Percentiles rank a stretch among this genome's conserved stretches.
phyloP scores from a whole-genome alignment of 2,888 invertebrate species.

The Tetheella fluctuosa region DNA sequence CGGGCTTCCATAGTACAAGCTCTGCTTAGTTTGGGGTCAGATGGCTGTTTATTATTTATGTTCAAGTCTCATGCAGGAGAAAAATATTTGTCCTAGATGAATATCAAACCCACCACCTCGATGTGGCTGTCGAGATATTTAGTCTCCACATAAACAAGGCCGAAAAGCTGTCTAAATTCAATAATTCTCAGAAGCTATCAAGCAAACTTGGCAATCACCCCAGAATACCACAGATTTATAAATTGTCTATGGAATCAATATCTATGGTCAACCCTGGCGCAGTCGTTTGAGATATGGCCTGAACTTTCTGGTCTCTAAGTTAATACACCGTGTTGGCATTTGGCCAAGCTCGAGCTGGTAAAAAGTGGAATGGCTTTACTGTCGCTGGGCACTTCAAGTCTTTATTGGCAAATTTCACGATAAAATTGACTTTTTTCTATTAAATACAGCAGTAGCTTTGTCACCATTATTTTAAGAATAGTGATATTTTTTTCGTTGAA shows the following conservation, averaged over 20 bases:
- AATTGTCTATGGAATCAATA: not conserved
- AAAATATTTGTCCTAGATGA: no score
- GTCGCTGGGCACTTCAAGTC: conserved; percentile 5
- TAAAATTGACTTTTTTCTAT: not conserved
- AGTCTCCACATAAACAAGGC: not conserved
- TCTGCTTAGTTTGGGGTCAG: no score
- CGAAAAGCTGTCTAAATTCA: not conserved
- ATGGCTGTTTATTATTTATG: no score
- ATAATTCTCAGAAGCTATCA: not conserved
- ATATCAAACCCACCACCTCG: not conserved
- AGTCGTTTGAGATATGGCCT: conserved; percentile 2
- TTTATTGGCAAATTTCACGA: not conserved
- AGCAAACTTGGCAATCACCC: not conserved
- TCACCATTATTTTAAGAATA: not conserved
- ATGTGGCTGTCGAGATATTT: no score
- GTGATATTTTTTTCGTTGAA: not conserved
- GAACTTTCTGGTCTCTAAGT: conserved; percentile 3
- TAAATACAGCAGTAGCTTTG: not conserved
- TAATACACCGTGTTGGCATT: conserved; percentile 5
- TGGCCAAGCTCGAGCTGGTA: not conserved
- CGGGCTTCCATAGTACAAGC: no score
- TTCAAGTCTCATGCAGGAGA: no score
- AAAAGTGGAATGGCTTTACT: conserved; percentile 5
- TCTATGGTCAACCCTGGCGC: not conserved
- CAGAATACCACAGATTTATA: not conserved